Evolutionary conservation across 2,888 invertebrate genomes (phyloP).

Genomic region (Acleris literana): DNA sequence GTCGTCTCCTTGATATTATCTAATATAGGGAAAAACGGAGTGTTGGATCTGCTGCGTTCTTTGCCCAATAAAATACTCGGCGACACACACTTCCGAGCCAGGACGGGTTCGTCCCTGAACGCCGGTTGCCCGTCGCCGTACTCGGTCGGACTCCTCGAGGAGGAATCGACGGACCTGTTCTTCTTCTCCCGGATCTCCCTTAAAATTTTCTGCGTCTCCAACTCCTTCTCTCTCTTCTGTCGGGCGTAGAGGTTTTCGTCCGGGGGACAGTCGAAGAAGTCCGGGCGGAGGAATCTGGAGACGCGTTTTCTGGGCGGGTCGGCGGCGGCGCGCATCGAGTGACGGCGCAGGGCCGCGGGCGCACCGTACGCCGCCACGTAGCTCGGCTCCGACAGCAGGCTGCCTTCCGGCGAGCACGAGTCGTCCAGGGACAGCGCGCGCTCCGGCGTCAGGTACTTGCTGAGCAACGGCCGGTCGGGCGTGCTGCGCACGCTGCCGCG

Average conservation of each 20-base stretch:
- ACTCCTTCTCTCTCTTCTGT: constrained; percentile 86
- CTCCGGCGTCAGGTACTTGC: constrained; percentile 81
- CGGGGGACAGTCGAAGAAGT: constrained; percentile 88
- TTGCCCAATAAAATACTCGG: constrained; percentile 62
- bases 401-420: constrained; percentile 59
- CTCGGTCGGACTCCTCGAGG: constrained; percentile 57
- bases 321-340: constrained; percentile 55
- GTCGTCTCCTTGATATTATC: constrained; percentile 77
- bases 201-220: constrained; percentile 87
- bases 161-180: constrained; percentile 66
- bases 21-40: constrained; percentile 79
- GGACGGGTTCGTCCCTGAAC: constrained; percentile 54
- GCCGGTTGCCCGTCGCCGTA: constrained; percentile 47
- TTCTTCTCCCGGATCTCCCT: constrained; percentile 87
- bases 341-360: constrained; percentile 53
- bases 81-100: constrained; percentile 65
- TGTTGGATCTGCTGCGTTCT: constrained; percentile 76
- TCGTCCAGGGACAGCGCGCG: constrained; percentile 66
- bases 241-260: constrained; percentile 86
- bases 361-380: constrained; percentile 71
- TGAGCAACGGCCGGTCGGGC: constrained; percentile 81
- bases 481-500: constrained; percentile 56
- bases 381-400: constrained; percentile 64
- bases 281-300: constrained; percentile 90
- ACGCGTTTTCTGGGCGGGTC: constrained; percentile 84